These are phyloP conservation scores for Neelides sp. DNA, from an alignment of 1,140 invertebrate species.

Conservation along the genomic window DNA sequence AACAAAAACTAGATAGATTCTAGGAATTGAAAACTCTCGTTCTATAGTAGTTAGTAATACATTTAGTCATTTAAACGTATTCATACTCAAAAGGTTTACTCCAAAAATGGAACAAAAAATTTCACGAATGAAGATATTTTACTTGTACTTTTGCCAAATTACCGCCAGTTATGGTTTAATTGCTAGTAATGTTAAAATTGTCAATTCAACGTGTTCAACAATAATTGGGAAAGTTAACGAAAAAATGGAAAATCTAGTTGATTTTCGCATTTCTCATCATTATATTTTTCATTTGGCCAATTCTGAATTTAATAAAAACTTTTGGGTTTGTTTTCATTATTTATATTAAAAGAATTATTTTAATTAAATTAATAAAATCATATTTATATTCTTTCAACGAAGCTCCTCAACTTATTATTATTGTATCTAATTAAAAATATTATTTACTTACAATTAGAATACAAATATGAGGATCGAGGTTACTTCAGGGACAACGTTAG, in stretches of 20 bases:
- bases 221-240: background rate
- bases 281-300: background rate
- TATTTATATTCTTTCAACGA: conserved; percentile 11
- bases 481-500: background rate
- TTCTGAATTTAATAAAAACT: background rate
- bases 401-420: background rate
- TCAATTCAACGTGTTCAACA: background rate
- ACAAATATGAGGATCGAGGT: conserved; percentile 15
- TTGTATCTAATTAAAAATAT: background rate
- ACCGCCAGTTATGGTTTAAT: too few relatives aligned
- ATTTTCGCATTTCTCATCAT: background rate
- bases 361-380: too few relatives aligned
- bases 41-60: too few relatives aligned
- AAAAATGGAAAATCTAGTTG: background rate
- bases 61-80: too few relatives aligned
- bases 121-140: too few relatives aligned
- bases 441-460: background rate
- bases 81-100: too few relatives aligned
- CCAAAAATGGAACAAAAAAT: too few relatives aligned
- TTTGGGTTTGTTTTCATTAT: too few relatives aligned
- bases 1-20: too few relatives aligned
- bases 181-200: background rate
- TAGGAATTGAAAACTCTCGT: too few relatives aligned
- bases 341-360: too few relatives aligned
- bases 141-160: too few relatives aligned